These are phyloP conservation scores for Leptobrachium leishanense DNA, from an alignment of 2,113 vertebrate species.

Conservation along the genomic window DNA sequence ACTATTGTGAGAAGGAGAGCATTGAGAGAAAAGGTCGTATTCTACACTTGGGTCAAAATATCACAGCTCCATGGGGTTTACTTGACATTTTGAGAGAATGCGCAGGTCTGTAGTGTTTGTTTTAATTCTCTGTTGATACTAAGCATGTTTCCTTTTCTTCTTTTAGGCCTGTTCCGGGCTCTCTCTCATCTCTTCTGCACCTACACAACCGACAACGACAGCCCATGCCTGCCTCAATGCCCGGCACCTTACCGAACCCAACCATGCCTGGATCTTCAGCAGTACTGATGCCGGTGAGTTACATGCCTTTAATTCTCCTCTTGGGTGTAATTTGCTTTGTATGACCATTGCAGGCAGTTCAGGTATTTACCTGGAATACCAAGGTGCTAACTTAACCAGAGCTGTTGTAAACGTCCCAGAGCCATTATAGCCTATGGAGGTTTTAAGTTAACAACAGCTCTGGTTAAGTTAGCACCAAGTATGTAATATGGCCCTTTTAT, in stretches of 20 bases:
- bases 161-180: constrained; percentile 93
- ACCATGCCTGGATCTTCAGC: constrained; percentile 98
- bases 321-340: too few relatives aligned
- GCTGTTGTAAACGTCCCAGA: too few relatives aligned
- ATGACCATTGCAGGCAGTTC: too few relatives aligned
- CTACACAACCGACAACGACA: constrained; percentile 98
- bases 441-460: too few relatives aligned
- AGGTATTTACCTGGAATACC: too few relatives aligned
- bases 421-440: too few relatives aligned
- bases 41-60: constrained; percentile 19
- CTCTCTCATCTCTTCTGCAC: constrained; percentile 94
- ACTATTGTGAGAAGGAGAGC: neutral
- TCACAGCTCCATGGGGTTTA: neutral
- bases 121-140: constrained; percentile 44
- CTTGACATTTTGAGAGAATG: constrained; percentile 42
- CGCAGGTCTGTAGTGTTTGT: constrained; percentile 35
- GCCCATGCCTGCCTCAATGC: constrained; percentile 98
- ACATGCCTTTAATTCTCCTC: too few relatives aligned
- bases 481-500: too few relatives aligned
- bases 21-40: neutral
- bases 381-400: too few relatives aligned
- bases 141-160: constrained; percentile 50
- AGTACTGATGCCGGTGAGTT: constrained; percentile 95
- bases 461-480: too few relatives aligned
- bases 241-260: constrained; percentile 95